These are phyloP conservation scores for Geodia barretti DNA, from an alignment of 37 sponge, comb jelly and placozoan genomes.

Conservation along the genomic window DNA sequence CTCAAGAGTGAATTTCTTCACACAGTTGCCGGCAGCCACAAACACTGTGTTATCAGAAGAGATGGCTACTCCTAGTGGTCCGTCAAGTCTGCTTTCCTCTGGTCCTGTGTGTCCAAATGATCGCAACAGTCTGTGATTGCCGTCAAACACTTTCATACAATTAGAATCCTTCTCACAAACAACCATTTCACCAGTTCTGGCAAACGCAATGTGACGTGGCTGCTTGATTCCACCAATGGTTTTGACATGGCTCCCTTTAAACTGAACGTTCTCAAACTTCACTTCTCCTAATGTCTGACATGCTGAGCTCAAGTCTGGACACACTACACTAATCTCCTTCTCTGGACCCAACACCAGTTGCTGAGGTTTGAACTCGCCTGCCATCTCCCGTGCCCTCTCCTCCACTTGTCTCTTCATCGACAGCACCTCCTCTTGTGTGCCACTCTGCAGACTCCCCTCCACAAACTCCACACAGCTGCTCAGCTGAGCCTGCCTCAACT, in stretches of 20 bases:
- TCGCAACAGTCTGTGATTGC: background rate
- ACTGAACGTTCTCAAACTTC: too few relatives aligned
- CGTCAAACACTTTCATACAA: constrained; percentile 7
- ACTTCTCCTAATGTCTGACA: too few relatives aligned
- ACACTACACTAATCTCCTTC: too few relatives aligned
- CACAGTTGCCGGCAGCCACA: constrained; percentile 10
- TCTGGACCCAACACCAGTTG: too few relatives aligned
- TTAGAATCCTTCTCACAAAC: background rate
- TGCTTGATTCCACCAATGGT: background rate
- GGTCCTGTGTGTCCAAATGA: constrained; percentile 21
- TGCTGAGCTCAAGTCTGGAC: too few relatives aligned
- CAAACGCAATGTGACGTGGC: background rate
- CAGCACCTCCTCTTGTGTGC: too few relatives aligned
- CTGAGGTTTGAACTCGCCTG: too few relatives aligned
- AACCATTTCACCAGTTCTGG: constrained; percentile 2
- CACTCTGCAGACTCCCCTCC: too few relatives aligned
- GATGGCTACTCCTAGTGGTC: constrained; percentile 1
- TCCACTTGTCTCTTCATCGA: too few relatives aligned
- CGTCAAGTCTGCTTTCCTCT: background rate
- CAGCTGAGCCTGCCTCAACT: too few relatives aligned
- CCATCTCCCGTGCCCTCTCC: too few relatives aligned
- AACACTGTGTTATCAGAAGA: constrained; percentile 6
- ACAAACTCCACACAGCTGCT: too few relatives aligned
- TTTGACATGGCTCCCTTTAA: background rate
- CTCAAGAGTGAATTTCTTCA: constrained; percentile 43